phyloP scores from a whole-genome alignment of 2,888 invertebrate genomes.

The Ochropacha duplaris region DNA sequence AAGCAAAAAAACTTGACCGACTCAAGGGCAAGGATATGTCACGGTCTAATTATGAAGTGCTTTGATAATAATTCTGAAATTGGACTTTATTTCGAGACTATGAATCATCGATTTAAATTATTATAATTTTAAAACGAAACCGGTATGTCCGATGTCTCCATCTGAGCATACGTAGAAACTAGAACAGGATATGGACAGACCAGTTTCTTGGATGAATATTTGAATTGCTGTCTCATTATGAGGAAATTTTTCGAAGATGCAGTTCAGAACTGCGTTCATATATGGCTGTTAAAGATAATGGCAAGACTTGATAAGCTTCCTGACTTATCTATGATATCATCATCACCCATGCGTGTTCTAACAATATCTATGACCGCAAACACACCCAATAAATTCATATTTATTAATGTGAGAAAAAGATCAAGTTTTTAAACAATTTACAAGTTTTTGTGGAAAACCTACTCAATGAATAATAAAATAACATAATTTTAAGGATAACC shows the following conservation, averaged over 20 bases:
- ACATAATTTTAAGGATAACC: background rate
- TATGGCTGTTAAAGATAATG: too few relatives aligned
- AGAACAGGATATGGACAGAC: background rate
- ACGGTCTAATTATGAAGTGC: conserved; percentile 14
- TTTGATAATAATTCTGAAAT: background rate
- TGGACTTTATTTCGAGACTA: background rate
- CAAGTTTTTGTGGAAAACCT: background rate
- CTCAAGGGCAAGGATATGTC: conserved; percentile 38
- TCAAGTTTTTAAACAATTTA: conserved; percentile 13
- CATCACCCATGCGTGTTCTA: background rate
- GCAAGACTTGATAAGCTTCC: background rate
- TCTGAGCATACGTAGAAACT: background rate
- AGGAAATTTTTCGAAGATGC: too few relatives aligned
- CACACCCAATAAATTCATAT: background rate
- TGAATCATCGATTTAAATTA: background rate
- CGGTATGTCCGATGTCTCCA: background rate
- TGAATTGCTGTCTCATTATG: background rate
- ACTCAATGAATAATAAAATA: background rate
- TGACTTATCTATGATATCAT: background rate
- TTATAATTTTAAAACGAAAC: background rate
- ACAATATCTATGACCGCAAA: background rate
- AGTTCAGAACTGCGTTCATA: too few relatives aligned
- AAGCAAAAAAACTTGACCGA: conserved; percentile 37
- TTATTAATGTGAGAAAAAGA: conserved; percentile 14
- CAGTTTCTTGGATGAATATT: background rate